These are phyloP conservation scores for Ochropleura leucogaster DNA, from an alignment of 2,888 invertebrate species.

Conservation along the genomic window DNA sequence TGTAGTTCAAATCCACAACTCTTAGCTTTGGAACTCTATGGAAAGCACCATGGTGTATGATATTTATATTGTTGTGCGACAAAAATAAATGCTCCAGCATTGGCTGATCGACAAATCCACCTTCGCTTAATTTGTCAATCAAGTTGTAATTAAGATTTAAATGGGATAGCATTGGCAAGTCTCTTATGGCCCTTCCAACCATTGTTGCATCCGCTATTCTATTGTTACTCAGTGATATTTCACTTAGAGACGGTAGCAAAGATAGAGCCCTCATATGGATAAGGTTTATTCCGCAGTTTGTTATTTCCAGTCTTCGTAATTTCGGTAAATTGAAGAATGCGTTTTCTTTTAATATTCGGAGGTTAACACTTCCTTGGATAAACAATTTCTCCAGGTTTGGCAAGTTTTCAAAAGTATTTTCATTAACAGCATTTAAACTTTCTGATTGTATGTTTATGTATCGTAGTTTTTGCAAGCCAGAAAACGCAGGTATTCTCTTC, in stretches of 20 bases:
- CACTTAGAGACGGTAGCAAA: conserved; percentile 92
- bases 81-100: conserved; percentile 92
- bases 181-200: conserved; percentile 94
- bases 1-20: conserved; percentile 94
- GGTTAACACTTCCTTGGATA: conserved; percentile 92
- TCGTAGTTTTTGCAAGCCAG: conserved; percentile 92
- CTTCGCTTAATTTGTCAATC: conserved; percentile 93
- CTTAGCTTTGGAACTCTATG: conserved; percentile 94
- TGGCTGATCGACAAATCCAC: conserved; percentile 94
- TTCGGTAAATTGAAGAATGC: conserved; percentile 93
- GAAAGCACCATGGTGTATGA: conserved; percentile 95
- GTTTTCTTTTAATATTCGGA: conserved; percentile 93
- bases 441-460: conserved; percentile 94
- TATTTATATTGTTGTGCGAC: conserved; percentile 93
- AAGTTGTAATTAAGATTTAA: conserved; percentile 93
- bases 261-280: conserved; percentile 95
- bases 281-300: conserved; percentile 93
- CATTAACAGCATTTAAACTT: conserved; percentile 92
- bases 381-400: conserved; percentile 94
- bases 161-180: conserved; percentile 93
- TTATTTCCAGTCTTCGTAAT: conserved; percentile 93
- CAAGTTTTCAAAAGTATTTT: conserved; percentile 93
- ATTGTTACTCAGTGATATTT: conserved; percentile 93
- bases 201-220: conserved; percentile 94
- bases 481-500: conserved; percentile 94